These are phyloP conservation scores for Parazoanthus atlanticus DNA, from an alignment of 92 coral and sea anemone species.

Conservation along the genomic window DNA sequence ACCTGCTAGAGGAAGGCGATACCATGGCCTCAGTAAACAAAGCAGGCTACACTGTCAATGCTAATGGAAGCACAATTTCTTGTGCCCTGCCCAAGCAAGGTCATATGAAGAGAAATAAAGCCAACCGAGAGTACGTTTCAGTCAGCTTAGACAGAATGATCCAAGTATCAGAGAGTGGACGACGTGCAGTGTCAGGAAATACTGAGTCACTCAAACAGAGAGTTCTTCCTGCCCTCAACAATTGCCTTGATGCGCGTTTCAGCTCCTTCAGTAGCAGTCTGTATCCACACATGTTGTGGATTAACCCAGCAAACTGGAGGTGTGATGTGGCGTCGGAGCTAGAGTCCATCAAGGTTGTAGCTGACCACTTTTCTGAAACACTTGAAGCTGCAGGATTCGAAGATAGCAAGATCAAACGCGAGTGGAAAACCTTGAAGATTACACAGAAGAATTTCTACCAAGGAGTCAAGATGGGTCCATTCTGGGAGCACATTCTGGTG, in stretches of 20 bases:
- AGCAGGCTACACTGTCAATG: not conserved
- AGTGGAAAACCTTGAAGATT: too few species aligned
- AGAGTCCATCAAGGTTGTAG: not conserved
- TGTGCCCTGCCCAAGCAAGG: not conserved
- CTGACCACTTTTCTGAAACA: too few species aligned
- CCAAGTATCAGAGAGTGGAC: not conserved
- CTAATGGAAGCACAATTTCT: not conserved
- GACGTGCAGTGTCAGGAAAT: not conserved
- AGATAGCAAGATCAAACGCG: too few species aligned
- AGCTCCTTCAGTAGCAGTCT: slow-evolving; percentile 1
- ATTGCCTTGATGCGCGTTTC: slow-evolving; percentile 2
- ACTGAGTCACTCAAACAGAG: slow-evolving; percentile 5
- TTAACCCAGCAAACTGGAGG: slow-evolving; percentile 12
- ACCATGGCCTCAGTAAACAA: not conserved
- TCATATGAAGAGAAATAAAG: not conserved
- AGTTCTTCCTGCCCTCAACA: not conserved
- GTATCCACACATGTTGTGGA: not conserved
- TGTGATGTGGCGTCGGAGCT: not conserved
- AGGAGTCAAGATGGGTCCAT: too few species aligned
- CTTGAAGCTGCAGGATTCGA: too few species aligned
- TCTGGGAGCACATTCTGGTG: not conserved
- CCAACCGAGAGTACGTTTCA: not conserved
- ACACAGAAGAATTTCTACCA: too few species aligned
- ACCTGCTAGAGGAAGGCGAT: slow-evolving; percentile 5
- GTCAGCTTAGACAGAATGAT: not conserved